These are phyloP conservation scores for Zele albiditarsus DNA, from an alignment of 2,888 invertebrate species.

Conservation along the genomic window DNA sequence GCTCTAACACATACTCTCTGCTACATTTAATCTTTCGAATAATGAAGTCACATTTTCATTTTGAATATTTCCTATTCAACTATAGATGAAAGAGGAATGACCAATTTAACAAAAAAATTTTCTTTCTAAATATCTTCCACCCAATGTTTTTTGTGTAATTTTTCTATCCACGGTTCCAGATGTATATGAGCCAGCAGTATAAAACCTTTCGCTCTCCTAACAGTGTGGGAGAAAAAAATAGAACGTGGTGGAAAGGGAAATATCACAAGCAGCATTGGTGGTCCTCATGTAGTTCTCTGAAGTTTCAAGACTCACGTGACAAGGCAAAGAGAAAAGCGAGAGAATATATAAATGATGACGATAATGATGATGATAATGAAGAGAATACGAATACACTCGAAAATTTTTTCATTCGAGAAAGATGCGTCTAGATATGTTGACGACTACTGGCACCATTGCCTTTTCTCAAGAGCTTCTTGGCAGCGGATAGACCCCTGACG, in stretches of 20 bases:
- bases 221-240: constrained; percentile 4
- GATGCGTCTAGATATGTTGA: constrained; percentile 12
- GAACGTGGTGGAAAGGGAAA: not conserved
- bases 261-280: constrained; percentile 6
- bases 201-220: not conserved
- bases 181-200: too few species aligned
- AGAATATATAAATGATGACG: not conserved
- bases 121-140: too few species aligned
- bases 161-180: too few species aligned
- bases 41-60: too few species aligned
- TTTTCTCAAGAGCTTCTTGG: constrained; percentile 8
- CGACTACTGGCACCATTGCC: constrained; percentile 12
- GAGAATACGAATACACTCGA: constrained; percentile 10
- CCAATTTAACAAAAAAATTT: too few species aligned
- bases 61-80: too few species aligned
- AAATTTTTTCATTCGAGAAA: not conserved
- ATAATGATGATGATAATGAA: constrained; percentile 5
- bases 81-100: too few species aligned
- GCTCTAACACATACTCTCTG: too few species aligned
- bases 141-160: too few species aligned
- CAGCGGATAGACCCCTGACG: not conserved
- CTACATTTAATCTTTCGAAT: too few species aligned
- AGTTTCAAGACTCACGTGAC: constrained; percentile 19
- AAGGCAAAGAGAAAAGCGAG: not conserved
- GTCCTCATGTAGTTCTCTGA: constrained; percentile 9